Base-by-base conservation (phyloP, 1,140 invertebrate genomes). In the Microvelia longipes region DNA sequence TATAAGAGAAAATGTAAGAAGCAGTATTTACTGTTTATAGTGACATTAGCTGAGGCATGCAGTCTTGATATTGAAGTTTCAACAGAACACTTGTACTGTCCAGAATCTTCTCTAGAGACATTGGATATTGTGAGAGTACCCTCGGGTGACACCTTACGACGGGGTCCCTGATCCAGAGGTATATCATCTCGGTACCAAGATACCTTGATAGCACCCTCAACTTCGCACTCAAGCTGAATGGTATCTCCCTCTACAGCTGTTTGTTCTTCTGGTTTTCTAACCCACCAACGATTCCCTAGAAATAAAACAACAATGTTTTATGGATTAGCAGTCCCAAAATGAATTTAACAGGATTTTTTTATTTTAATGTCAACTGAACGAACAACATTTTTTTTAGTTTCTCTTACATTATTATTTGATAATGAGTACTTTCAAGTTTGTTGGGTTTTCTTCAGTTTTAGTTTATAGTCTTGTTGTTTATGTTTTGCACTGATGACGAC, bases 71-170 rank as follows among this genome's bases (percentile, higher is more conserved):
- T 76, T 25, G 80, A 77, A 78, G 90, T 92, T 73, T 84, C 80
- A 11, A 88, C 90, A 76, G 85, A 82, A 77, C 91, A 93, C 63
- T 83, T 82, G 77, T 92, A 93, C 28, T 80, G 78, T 29, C 90
- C 90, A 70, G 84, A 82, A 77, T 91, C 88, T 70, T 80, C 78
- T 71, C 79, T 77, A 72, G 82, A 82, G 30, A 90, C 79, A 69
- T 87, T 80, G 68, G 79, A 78, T 63, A 92, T 87, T 11, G 83
- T 76, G 28, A 92, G 79, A 19, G 83, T 85, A 15, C 89, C 89
- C 70, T 86, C 84, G 2, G 79, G 77, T 64, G 78, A 76, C 71
- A 88, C 79, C 70, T 81, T 80, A 70, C 84, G 79, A 71, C 81
- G 81, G 29, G 82, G 78, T 2, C 80, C 82, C 50, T 83, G 73